Conservation (phyloP, 2,888 invertebrate species). For the Dorcus parallelipipedus region DNA sequence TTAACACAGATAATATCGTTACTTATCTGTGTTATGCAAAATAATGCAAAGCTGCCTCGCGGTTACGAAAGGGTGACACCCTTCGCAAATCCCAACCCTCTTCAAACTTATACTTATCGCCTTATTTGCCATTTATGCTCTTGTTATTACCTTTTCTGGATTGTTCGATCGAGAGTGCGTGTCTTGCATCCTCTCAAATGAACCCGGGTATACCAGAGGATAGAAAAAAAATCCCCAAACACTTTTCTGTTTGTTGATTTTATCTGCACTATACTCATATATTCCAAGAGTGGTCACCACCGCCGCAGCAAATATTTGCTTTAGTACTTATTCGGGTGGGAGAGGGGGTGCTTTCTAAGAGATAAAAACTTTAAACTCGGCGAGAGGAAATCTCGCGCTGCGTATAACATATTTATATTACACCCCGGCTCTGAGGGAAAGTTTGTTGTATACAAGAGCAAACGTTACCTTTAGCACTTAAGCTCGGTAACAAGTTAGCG, state of each 20-base stretch:
- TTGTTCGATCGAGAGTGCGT: too few relatives aligned
- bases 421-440: neutral
- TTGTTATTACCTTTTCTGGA: too few relatives aligned
- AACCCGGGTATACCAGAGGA: too few relatives aligned
- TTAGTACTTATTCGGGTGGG: constrained; percentile 4
- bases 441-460: neutral
- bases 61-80: too few relatives aligned
- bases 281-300: neutral
- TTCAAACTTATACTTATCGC: too few relatives aligned
- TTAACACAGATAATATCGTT: constrained; percentile 4
- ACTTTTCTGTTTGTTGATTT: too few relatives aligned
- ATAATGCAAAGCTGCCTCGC: neutral
- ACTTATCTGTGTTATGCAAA: neutral
- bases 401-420: constrained; percentile 9
- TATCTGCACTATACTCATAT: too few relatives aligned
- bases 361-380: constrained; percentile 8
- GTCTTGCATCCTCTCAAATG: too few relatives aligned
- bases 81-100: too few relatives aligned
- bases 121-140: too few relatives aligned
- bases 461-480: neutral
- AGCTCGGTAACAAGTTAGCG: neutral
- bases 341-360: constrained; percentile 1
- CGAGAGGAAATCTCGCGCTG: neutral
- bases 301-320: constrained; percentile 10
- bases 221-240: too few relatives aligned